Evolutionary conservation across 1,140 invertebrate species (phyloP), one percentile per base, ranked within the genome.

Genomic region (Mizuhopecten yessoensis): DNA sequence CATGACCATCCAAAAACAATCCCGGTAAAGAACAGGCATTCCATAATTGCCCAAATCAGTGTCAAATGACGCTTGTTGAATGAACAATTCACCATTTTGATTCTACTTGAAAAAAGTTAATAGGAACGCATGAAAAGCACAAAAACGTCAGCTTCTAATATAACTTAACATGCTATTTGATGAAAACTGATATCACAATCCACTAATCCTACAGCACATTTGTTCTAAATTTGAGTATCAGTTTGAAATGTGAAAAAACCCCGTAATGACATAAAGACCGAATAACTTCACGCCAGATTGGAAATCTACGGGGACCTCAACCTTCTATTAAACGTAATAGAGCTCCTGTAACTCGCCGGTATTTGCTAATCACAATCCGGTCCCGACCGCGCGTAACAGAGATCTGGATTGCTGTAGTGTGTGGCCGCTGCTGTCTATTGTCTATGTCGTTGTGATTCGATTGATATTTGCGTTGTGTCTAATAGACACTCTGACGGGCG

Each of bases 21-120:
- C 5, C 94, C 94, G n/a, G 94, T 93, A 87, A 95, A 95, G 29
- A 95, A 93, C 11, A 95, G 34, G 87, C 95, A 95, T 36, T 95
- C 95, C 15, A 95, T 87, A 9, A 94, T 33, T 13, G 93, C 93
- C 95, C 95, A 95, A 17, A 93, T 86, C 86, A 95, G 90, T 1
- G 93, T 92, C 15, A 92, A 34, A 34, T 92, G 88, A 23, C 92
- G 90, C 34, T 92, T 92, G 20, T 89, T 91, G 87, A 90, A 92
- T 29, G 45, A 49, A 23, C 90, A 90, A 10, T 86, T 29, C 3
- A 42, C 88, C 92, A 92, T 92, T n/a, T 57, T 57, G n/a, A 86
- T 29, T 75, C 5, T 3, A 75, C 23, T 2, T 29, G n/a, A 9
- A 1, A 75, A n/a, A 75, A n/a, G n/a, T 23, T 49, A 49, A 49